Base-by-base conservation (phyloP, 2,888 invertebrate species). In the Trissoscelio sp. region DNA sequence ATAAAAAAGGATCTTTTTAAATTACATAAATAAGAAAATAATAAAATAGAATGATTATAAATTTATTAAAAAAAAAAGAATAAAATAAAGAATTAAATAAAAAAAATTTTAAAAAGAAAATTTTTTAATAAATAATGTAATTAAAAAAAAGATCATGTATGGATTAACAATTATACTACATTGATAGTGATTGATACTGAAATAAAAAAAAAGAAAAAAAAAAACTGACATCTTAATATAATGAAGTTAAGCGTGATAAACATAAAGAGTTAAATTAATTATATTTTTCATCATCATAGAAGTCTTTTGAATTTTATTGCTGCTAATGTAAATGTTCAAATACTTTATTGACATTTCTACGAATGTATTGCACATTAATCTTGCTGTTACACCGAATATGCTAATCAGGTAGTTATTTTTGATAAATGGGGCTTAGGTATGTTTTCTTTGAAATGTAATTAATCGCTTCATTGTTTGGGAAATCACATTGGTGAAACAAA, bases 341-440 rank as follows among this genome's bases (percentile, higher is more conserved):
- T 64, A 46, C 64, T 73, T 73, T 73, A 73, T 73, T 73, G 73
- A 34, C 73, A 34, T 73, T 62, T 73, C 62, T 73, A 73, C 44
- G 73, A 73, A 55, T 64, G 73, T 20, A 51, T 16, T 55, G 55
- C 70, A 57, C 48, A 24, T 73, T 73, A 62, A 62, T 62, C 62
- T 51, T 51, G 28, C 7, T 24, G 60, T 53, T 24, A 51, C 37
- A 55, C 53, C 44, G 72, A 60, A 62, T 62, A 53, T 73, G 72
- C 31, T 73, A 62, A 73, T 73, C 62, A 53, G 24, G 7, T 14
- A 24, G 39, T 73, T 46, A 37, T 31, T 51, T 73, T 62, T 60
- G 72, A 58, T 58, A 46, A 70, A 70, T 58, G 55, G 16, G 53
- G 28, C 46, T 22, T 31, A 31, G 9, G 3, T 42, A 37, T n/a